Evolutionary conservation across 2,797 vertebrate genomes (phyloP).

Genomic region (Austrolebias charrua): DNA sequence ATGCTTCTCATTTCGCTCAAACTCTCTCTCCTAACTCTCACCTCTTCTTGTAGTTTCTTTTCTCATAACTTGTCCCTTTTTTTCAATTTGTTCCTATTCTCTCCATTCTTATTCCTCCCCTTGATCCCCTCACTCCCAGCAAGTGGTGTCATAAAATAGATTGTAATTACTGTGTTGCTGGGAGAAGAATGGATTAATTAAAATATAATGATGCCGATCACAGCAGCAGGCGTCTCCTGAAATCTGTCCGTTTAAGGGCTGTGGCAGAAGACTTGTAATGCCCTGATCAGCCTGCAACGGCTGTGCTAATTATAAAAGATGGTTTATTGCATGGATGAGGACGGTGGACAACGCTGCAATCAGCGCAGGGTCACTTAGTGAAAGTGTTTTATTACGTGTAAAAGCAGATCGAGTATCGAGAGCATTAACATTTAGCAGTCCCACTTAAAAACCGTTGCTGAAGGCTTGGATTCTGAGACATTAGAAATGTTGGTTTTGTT

Average conservation of each 20-base stretch:
- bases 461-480: slow-evolving; percentile 1
- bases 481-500: not conserved
- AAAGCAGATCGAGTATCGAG: slow-evolving; percentile 61
- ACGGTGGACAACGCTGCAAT: slow-evolving; percentile 49
- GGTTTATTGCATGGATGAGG: slow-evolving; percentile 66
- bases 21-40: slow-evolving; percentile 23
- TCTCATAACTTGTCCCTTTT: slow-evolving; percentile 21
- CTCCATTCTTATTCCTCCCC: slow-evolving; percentile 44
- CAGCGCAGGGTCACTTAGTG: slow-evolving; percentile 62
- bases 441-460: slow-evolving; percentile 26
- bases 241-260: slow-evolving; percentile 73
- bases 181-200: slow-evolving; percentile 80
- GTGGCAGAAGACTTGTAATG: slow-evolving; percentile 73
- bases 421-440: slow-evolving; percentile 43
- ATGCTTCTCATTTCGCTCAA: slow-evolving; percentile 57
- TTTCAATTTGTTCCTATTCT: slow-evolving; percentile 14
- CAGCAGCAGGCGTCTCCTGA: slow-evolving; percentile 70
- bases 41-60: slow-evolving; percentile 31
- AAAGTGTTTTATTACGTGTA: slow-evolving; percentile 61
- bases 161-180: slow-evolving; percentile 77
- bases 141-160: slow-evolving; percentile 70
- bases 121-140: slow-evolving; percentile 63
- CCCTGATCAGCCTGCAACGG: slow-evolving; percentile 67
- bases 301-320: slow-evolving; percentile 77
- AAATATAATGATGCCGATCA: slow-evolving; percentile 80